phyloP scores from a whole-genome alignment of 1,140 invertebrate species.

The Bombus superbus region DNA sequence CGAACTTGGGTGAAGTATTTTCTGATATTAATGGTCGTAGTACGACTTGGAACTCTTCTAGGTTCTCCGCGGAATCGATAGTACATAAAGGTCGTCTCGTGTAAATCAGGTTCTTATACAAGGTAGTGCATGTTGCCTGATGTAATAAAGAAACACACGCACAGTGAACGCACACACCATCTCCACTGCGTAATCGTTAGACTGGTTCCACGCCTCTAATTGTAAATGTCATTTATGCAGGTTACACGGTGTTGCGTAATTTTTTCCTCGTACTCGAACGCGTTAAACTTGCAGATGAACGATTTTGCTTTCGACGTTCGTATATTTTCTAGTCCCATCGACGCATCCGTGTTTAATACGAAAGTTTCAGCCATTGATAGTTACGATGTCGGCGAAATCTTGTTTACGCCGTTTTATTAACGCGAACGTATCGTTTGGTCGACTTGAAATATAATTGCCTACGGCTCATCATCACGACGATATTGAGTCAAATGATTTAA shows the following conservation, averaged over 20 bases:
- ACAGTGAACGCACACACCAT: not conserved
- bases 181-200: slow-evolving; percentile 39
- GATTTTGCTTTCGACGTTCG: no score
- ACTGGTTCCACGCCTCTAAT: slow-evolving; percentile 54
- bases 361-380: no score
- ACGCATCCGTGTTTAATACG: no score
- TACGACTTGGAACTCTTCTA: slow-evolving; percentile 45
- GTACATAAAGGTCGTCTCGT: slow-evolving; percentile 47
- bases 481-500: no score
- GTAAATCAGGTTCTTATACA: slow-evolving; percentile 48
- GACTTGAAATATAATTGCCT: no score
- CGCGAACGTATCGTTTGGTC: no score
- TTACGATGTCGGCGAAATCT: no score
- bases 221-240: slow-evolving; percentile 52
- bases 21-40: slow-evolving; percentile 15
- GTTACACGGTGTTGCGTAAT: slow-evolving; percentile 15
- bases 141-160: slow-evolving; percentile 49
- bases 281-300: no score
- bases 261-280: not conserved
- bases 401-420: no score
- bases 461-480: no score
- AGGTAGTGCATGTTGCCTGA: slow-evolving; percentile 35
- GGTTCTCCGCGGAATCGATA: slow-evolving; percentile 46
- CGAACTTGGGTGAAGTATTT: slow-evolving; percentile 21
- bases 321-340: no score